These are phyloP conservation scores for Halictus ligatus DNA, from an alignment of 2,888 invertebrate species.

Conservation along the genomic window DNA sequence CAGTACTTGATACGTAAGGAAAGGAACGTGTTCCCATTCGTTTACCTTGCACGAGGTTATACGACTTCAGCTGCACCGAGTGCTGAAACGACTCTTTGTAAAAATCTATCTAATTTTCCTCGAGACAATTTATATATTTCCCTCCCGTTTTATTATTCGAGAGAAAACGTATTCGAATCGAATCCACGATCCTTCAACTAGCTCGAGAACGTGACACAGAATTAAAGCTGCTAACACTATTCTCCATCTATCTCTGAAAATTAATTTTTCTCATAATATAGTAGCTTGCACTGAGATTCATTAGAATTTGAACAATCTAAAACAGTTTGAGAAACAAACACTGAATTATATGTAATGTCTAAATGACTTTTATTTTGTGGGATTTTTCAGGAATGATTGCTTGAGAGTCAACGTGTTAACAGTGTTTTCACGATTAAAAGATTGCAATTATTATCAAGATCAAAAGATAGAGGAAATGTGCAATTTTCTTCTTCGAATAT, in stretches of 20 bases:
- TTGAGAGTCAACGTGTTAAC: neutral
- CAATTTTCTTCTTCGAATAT: neutral
- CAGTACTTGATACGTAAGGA: slow-evolving; percentile 26
- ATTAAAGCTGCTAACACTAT: too few species aligned
- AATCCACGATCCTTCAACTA: neutral
- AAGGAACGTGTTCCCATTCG: slow-evolving; percentile 31
- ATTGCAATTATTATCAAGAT: neutral
- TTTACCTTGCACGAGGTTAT: slow-evolving; percentile 22
- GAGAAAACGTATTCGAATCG: neutral
- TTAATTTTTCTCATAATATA: neutral
- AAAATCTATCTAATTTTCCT: slow-evolving; percentile 13
- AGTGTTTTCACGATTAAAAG: neutral
- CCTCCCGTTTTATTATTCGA: too few species aligned
- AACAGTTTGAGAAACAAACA: neutral
- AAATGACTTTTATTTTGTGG: neutral
- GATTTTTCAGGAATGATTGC: neutral
- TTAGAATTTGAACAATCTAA: neutral
- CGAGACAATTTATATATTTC: neutral
- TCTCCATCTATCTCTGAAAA: too few species aligned
- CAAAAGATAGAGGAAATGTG: neutral
- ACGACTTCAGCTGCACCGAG: slow-evolving; percentile 1
- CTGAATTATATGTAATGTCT: neutral
- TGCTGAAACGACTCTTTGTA: neutral
- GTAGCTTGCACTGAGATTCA: neutral
- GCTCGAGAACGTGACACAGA: too few species aligned